phyloP scores from a whole-genome alignment of 2,888 invertebrate genomes.

The Tipula helvola region DNA sequence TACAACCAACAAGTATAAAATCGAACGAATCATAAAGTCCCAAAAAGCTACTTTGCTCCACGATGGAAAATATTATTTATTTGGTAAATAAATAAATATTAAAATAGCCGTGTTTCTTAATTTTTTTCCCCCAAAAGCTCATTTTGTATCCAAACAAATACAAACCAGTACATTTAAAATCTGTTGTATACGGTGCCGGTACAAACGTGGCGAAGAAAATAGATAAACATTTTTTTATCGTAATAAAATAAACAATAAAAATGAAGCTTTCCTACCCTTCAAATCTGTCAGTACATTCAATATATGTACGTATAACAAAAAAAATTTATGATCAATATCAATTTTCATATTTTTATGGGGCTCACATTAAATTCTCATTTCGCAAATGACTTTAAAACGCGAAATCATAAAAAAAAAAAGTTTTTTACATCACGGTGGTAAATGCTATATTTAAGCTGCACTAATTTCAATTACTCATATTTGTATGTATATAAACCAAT shows the following conservation, averaged over 20 bases:
- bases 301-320: too few species aligned
- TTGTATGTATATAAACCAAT: not conserved
- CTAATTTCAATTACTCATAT: not conserved
- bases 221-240: too few species aligned
- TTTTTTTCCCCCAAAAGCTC: not conserved
- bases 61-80: not conserved
- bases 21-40: not conserved
- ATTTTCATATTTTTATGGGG: not conserved
- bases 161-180: not conserved
- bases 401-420: not conserved
- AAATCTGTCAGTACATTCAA: not conserved
- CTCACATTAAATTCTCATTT: not conserved
- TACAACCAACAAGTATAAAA: not conserved
- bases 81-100: not conserved
- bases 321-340: not conserved
- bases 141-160: not conserved
- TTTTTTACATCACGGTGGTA: not conserved
- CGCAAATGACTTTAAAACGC: not conserved
- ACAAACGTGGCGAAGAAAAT: too few species aligned
- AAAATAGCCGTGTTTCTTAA: not conserved
- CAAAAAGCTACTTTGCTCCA: not conserved
- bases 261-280: not conserved
- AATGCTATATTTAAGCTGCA: not conserved
- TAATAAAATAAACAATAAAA: too few species aligned
- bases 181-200: not conserved